Evolutionary conservation across 2,113 vertebrate species (phyloP).

Genomic region (Pogona vitticeps): DNA sequence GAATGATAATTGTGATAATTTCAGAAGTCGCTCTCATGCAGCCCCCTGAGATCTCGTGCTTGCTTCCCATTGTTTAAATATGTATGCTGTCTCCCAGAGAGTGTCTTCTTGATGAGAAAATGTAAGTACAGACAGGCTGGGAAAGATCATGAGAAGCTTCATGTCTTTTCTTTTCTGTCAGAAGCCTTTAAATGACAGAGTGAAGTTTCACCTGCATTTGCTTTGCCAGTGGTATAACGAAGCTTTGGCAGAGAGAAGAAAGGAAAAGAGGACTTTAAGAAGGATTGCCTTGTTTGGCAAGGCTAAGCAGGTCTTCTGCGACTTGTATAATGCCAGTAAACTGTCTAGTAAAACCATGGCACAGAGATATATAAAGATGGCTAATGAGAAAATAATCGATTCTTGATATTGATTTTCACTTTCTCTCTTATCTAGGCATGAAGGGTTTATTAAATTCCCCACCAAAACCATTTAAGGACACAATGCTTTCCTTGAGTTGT

Average conservation of each 20-base stretch:
- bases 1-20: slow-evolving; percentile 74
- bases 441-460: not conserved
- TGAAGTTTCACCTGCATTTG: slow-evolving; percentile 17
- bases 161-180: slow-evolving; percentile 42
- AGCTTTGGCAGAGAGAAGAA: slow-evolving; percentile 50
- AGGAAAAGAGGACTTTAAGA: slow-evolving; percentile 7
- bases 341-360: slow-evolving; percentile 43
- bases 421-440: slow-evolving; percentile 19
- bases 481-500: not conserved
- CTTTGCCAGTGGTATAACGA: slow-evolving; percentile 34
- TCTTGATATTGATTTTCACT: slow-evolving; percentile 45
- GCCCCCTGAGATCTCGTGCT: slow-evolving; percentile 69
- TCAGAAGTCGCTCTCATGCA: slow-evolving; percentile 70
- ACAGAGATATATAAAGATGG: slow-evolving; percentile 42
- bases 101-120: slow-evolving; percentile 71
- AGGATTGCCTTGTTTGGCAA: slow-evolving; percentile 55
- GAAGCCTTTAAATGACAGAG: not conserved
- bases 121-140: slow-evolving; percentile 58
- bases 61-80: slow-evolving; percentile 73
- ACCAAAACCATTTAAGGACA: not conserved
- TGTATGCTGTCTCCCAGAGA: slow-evolving; percentile 65
- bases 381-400: slow-evolving; percentile 53
- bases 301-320: slow-evolving; percentile 32
- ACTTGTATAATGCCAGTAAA: slow-evolving; percentile 50
- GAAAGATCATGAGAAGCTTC: slow-evolving; percentile 52